phyloP scores from a whole-genome alignment of 2,797 vertebrate genomes.

The Phrynocephalus forsythii region DNA sequence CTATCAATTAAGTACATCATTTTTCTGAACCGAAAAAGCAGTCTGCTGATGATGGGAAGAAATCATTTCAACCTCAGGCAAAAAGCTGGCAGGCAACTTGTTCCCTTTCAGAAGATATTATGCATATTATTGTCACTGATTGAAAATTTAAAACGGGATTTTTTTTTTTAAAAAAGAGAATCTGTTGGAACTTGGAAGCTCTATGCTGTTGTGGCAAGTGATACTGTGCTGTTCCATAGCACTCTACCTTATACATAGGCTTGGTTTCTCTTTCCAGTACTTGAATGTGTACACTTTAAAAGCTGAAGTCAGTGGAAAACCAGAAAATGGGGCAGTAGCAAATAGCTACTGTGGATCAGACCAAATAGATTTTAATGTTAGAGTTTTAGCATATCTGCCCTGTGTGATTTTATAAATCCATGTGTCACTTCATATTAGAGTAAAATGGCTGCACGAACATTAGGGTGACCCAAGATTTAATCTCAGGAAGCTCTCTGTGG shows the following conservation, averaged over 20 bases:
- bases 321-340: neutral
- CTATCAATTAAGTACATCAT: conserved; percentile 62
- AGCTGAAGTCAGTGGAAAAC: neutral
- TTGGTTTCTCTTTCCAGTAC: conserved; percentile 30
- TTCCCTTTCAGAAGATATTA: conserved; percentile 70
- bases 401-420: too few relatives aligned
- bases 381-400: neutral
- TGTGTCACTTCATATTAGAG: neutral
- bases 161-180: conserved; percentile 46
- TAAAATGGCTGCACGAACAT: neutral
- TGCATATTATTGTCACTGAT: conserved; percentile 66
- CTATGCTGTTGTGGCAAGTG: conserved; percentile 23
- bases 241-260: conserved; percentile 28
- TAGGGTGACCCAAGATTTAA: neutral
- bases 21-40: conserved; percentile 67
- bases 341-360: neutral
- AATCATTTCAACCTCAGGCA: conserved; percentile 63
- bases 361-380: neutral
- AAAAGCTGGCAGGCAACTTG: conserved; percentile 60
- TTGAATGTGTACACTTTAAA: neutral
- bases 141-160: conserved; percentile 67
- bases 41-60: conserved; percentile 68
- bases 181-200: conserved; percentile 52
- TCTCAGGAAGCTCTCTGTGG: neutral
- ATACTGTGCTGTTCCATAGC: neutral